Conservation (phyloP, 2,888 invertebrate genomes). For the Xestia ashworthii region DNA sequence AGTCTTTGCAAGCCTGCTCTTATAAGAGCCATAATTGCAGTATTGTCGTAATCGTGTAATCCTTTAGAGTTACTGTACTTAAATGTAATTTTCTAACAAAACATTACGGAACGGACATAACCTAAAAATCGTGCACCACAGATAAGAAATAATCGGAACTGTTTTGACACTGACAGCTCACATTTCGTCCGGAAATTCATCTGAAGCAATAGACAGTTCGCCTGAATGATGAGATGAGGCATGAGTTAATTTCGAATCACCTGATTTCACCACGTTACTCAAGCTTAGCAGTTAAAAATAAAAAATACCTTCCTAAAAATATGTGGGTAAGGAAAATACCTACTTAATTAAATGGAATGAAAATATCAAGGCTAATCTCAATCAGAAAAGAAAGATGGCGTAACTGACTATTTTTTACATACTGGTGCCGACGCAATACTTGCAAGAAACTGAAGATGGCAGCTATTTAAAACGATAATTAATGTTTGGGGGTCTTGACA, state of each 20-base stretch:
- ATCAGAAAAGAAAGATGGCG: slow-evolving; percentile 34
- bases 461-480: slow-evolving; percentile 1
- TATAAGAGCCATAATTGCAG: slow-evolving; percentile 76
- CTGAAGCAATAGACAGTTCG: not conserved
- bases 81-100: not conserved
- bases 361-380: not conserved
- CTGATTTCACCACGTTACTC: not conserved
- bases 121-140: slow-evolving; percentile 57
- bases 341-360: not conserved
- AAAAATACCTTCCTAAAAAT: not conserved
- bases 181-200: slow-evolving; percentile 35
- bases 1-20: slow-evolving; percentile 82
- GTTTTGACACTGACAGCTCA: slow-evolving; percentile 7
- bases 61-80: not conserved
- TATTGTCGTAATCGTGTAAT: not conserved
- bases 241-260: not conserved
- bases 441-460: slow-evolving; percentile 35
- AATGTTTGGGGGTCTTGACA: not conserved
- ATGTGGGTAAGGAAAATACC: not conserved
- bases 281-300: not conserved
- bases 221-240: not conserved
- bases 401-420: not conserved
- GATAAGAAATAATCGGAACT: not conserved
- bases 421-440: not conserved
- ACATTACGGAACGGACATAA: slow-evolving; percentile 60